phyloP scores from a whole-genome alignment of 2,888 invertebrate genomes.

The Himalopsyche japonica region DNA sequence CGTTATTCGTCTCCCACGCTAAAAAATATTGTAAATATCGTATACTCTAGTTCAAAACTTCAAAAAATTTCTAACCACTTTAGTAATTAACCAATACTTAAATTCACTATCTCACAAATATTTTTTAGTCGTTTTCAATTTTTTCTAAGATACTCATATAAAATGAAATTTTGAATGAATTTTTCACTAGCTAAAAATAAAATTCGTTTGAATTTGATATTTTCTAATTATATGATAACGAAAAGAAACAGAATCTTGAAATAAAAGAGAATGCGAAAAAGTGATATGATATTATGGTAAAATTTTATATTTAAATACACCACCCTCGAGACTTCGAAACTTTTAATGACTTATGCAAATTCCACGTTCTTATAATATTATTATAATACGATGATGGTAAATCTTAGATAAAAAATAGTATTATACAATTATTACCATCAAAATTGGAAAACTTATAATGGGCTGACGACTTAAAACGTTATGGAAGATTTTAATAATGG shows the following conservation, averaged over 20 bases:
- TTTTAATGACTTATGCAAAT: background rate
- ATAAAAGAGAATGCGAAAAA: background rate
- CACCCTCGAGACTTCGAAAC: background rate
- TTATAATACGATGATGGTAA: background rate
- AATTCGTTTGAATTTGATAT: no score
- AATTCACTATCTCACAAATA: no score
- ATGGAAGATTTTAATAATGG: background rate
- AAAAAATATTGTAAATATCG: no score
- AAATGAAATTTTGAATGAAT: no score
- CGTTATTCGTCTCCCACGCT: no score
- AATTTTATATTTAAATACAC: background rate
- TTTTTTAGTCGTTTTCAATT: no score
- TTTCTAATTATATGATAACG: background rate
- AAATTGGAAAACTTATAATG: background rate
- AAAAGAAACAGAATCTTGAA: background rate
- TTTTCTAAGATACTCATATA: no score
- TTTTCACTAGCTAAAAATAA: no score
- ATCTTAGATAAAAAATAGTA: background rate
- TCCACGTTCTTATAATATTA: background rate
- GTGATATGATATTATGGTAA: background rate
- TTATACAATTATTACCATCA: background rate
- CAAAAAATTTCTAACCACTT: no score
- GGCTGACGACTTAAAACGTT: background rate
- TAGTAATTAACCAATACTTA: no score
- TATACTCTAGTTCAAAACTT: no score